A percentile compares a stretch with the other conserved stretches of the same genome.
These are phyloP conservation scores for Rhyacophila evoluta DNA, from an alignment of 2,888 invertebrate species.

Conservation along the genomic window DNA sequence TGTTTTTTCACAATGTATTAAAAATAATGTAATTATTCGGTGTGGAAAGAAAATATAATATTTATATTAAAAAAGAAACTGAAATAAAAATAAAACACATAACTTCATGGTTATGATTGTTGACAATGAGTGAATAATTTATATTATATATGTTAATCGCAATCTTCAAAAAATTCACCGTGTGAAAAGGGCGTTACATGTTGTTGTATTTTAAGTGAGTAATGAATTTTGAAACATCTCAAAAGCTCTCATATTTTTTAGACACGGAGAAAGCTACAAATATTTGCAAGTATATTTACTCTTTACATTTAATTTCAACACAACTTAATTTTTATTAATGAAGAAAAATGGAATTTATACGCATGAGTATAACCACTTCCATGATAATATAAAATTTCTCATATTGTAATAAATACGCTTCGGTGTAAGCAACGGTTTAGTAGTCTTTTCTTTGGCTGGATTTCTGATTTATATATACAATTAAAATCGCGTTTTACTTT, in stretches of 20 bases:
- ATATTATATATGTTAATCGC: neutral
- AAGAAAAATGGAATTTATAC: neutral
- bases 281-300: neutral
- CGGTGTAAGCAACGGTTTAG: too few species aligned
- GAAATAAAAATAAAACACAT: neutral
- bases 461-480: neutral
- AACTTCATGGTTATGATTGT: slow-evolving; percentile 17
- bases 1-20: too few species aligned
- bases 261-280: neutral
- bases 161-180: slow-evolving; percentile 1
- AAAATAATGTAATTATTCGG: neutral
- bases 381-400: neutral
- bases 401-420: too few species aligned
- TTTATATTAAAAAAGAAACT: neutral
- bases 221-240: neutral
- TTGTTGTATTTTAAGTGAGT: neutral
- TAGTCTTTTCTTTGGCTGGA: neutral
- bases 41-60: neutral
- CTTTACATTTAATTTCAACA: neutral
- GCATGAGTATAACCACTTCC: too few species aligned
- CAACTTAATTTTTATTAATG: neutral
- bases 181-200: slow-evolving; percentile 19
- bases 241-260: neutral
- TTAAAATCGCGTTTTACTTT: neutral
- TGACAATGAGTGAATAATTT: slow-evolving; percentile 13